Evolutionary conservation across 1,140 invertebrate species (phyloP).

Genomic region (Physella acuta): DNA sequence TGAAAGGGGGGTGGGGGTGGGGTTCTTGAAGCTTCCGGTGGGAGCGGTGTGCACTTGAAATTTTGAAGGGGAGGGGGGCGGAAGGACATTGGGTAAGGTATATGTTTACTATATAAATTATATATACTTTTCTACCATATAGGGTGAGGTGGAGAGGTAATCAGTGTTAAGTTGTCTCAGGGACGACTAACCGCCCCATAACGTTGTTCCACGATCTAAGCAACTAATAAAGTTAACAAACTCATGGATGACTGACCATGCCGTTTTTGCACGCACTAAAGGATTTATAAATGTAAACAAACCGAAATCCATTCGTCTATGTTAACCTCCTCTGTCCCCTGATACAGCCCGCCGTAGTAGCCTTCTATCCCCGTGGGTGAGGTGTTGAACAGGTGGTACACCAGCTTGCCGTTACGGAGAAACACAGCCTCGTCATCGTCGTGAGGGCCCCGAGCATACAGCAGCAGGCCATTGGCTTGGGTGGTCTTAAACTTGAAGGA

Average conservation of each 20-base stretch:
- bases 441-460: slow-evolving; percentile 22
- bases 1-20: too few species aligned
- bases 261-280: too few species aligned
- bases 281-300: not conserved
- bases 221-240: not conserved
- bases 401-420: slow-evolving; percentile 28
- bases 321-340: slow-evolving; percentile 24
- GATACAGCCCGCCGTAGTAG: slow-evolving; percentile 29
- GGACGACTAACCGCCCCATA: not conserved
- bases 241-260: not conserved
- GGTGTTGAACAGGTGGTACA: slow-evolving; percentile 33
- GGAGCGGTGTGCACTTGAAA: too few species aligned
- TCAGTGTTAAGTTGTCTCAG: not conserved
- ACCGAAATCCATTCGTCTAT: slow-evolving; percentile 30
- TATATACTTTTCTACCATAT: not conserved
- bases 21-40: too few species aligned
- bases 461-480: slow-evolving; percentile 22
- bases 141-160: not conserved
- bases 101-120: too few species aligned
- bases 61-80: too few species aligned
- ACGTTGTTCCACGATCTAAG: not conserved
- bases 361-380: slow-evolving; percentile 28
- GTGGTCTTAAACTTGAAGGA: slow-evolving; percentile 30
- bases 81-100: too few species aligned
- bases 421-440: slow-evolving; percentile 32